Base-by-base conservation (phyloP, 2,113 vertebrate genomes). In the Melanerpes aurifrons region DNA sequence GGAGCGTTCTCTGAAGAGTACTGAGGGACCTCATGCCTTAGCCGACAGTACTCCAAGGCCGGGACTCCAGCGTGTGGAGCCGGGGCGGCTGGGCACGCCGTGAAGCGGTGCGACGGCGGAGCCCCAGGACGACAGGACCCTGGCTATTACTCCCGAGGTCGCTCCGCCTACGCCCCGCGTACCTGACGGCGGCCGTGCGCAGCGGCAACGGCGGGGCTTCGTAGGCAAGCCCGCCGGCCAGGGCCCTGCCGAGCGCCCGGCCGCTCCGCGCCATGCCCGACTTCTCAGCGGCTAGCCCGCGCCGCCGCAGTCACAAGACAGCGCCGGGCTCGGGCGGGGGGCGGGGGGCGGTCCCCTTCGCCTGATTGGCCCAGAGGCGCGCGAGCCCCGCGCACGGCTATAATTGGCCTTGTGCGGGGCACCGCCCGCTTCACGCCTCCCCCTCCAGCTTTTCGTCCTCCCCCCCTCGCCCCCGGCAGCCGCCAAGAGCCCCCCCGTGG, bases 231-330 rank as follows among this genome's bases (percentile, higher is more conserved):
- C 21, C 25, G 31, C 67, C 48, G 7, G 58, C 72, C 47, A 95
- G 82, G 29, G 61, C 94, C 75, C 74, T 95, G 58, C 89, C 71
- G 10, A 95, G 78, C 11, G 82, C 85, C 32, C 82, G 82, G 3
- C 93, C 90, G 66, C 70, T 95, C 81, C 93, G 95, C 89, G 81
- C 7, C 95, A 95, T 96, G 18, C n/a, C 67, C 47, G 16, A 8
- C 71, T 24, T 59, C 50, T 58, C n/a, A 12, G 35, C 53, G n/a
- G 15, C 48, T n/a, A 13, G 75, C 32, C 63, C 37, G 31, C 47
- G 29, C 37, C 16, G 26, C 29, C 28, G 61, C 69, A 16, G 67
- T 70, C 67, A 72, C 75, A 76, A 17, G 76, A 50, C 67, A 3
- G 26, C 54, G 4, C 7, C 7, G 6, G 20, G 25, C n/a, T 28